A percentile compares a stretch with the other conserved stretches of the same genome.
Conservation (phyloP, 53 echinoderm and acorn worm genomes). For the Crossaster papposus region DNA sequence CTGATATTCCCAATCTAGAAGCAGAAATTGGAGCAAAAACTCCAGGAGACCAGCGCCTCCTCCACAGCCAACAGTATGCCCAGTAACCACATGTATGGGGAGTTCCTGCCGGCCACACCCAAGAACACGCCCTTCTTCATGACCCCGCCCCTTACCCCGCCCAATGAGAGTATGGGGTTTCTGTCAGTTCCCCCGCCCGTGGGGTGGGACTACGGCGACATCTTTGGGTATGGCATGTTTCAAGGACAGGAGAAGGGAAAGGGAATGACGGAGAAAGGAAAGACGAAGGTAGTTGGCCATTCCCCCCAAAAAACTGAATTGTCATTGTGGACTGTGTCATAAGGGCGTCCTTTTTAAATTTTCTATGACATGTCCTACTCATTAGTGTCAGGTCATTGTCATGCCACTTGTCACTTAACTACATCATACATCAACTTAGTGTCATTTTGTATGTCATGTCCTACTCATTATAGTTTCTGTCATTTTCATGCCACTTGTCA, state of each 20-base stretch:
- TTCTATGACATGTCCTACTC: too few relatives aligned
- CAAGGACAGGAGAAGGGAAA: conserved; percentile 39
- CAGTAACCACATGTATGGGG: conserved; percentile 61
- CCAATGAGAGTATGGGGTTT: conserved; percentile 73
- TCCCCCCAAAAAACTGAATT: too few relatives aligned
- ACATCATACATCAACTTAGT: too few relatives aligned
- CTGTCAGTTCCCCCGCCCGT: conserved; percentile 48
- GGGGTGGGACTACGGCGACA: conserved; percentile 54
- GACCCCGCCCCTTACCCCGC: conserved; percentile 93
- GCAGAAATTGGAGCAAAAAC: conserved; percentile 72
- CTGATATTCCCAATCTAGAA: conserved; percentile 41
- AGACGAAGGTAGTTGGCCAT: conserved; percentile 26
- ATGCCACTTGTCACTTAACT: too few relatives aligned
- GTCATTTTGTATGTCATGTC: too few relatives aligned
- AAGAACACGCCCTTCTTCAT: conserved; percentile 96
- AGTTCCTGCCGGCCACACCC: conserved; percentile 70
- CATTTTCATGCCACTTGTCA: too few relatives aligned
- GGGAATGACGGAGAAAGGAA: conserved; percentile 20
- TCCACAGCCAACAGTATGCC: conserved; percentile 59
- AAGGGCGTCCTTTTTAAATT: too few relatives aligned
- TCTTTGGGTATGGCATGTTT: conserved; percentile 48
- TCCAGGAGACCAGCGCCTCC: conserved; percentile 62
- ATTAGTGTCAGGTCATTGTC: too few relatives aligned
- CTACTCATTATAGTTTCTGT: too few relatives aligned
- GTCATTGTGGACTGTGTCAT: too few relatives aligned